Evolutionary conservation across 1,140 invertebrate genomes (phyloP).

Genomic region (Magallana gigas): DNA sequence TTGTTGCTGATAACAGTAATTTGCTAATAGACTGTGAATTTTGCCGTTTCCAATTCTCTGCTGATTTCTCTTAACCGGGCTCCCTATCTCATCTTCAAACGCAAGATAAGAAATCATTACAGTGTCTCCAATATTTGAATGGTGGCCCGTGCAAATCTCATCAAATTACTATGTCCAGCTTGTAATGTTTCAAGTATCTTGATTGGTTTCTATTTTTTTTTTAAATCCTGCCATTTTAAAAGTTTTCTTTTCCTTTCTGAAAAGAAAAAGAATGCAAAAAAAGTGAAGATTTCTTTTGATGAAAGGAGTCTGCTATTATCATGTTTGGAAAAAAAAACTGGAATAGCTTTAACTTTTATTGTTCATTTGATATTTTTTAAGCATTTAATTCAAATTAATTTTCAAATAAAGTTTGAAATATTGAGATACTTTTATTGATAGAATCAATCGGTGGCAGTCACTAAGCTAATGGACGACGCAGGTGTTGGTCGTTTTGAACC

Average conservation of each 20-base stretch:
- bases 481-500: conserved; percentile 15
- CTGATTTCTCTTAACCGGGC: background rate
- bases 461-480: conserved; percentile 9
- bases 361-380: conserved; percentile 24
- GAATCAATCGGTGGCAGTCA: conserved; percentile 15
- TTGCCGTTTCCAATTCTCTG: conserved; percentile 17
- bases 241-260: no score
- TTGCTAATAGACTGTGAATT: conserved; percentile 39
- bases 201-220: background rate
- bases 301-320: background rate
- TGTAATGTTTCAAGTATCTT: background rate
- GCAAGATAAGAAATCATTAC: background rate
- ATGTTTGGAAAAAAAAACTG: background rate
- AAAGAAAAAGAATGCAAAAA: no score
- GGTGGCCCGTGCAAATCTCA: background rate
- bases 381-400: conserved; percentile 39
- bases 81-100: conserved; percentile 17
- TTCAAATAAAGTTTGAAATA: conserved; percentile 11
- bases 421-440: conserved; percentile 13
- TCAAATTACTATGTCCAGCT: background rate
- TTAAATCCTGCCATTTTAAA: no score
- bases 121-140: background rate
- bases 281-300: no score
- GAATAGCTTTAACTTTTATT: conserved; percentile 8
- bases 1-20: conserved; percentile 38